These are phyloP conservation scores for Gymnothorax reevesii DNA, from an alignment of 2,797 vertebrate species.

Conservation along the genomic window DNA sequence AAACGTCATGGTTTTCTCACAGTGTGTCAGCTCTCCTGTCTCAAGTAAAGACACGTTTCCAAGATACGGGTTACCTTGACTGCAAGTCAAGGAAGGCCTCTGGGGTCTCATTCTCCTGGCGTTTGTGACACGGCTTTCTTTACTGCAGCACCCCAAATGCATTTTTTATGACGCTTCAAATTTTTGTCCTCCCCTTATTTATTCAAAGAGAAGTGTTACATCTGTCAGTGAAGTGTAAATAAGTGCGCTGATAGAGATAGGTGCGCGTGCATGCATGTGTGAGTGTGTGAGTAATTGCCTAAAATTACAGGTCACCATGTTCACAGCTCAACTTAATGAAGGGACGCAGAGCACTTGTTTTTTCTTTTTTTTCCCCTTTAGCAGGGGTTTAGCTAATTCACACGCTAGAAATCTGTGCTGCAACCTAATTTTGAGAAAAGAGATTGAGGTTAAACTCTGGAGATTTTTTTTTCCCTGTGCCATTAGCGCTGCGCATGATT, in stretches of 20 bases:
- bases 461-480: conserved; percentile 23
- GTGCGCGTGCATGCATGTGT: neutral
- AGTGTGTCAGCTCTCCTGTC: neutral
- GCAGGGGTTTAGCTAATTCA: conserved; percentile 17
- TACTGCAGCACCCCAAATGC: neutral
- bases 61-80: neutral
- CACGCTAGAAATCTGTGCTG: conserved; percentile 13
- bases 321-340: conserved; percentile 9
- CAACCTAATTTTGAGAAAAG: conserved; percentile 7
- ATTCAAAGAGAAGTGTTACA: conserved; percentile 10
- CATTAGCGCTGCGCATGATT: conserved; percentile 12
- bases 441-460: conserved; percentile 23
- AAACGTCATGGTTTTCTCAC: neutral
- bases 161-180: neutral
- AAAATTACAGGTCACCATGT: conserved; percentile 1
- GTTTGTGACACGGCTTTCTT: neutral
- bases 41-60: neutral
- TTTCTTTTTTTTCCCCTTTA: neutral
- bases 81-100: neutral
- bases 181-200: neutral
- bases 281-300: neutral
- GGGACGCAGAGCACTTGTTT: neutral
- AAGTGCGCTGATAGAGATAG: neutral
- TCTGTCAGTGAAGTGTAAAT: neutral
- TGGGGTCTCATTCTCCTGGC: neutral